A percentile compares a stretch with the other conserved stretches of the same genome.
Conservation (phyloP, 1,140 invertebrate genomes). For the Caenorhabditis remanei region DNA sequence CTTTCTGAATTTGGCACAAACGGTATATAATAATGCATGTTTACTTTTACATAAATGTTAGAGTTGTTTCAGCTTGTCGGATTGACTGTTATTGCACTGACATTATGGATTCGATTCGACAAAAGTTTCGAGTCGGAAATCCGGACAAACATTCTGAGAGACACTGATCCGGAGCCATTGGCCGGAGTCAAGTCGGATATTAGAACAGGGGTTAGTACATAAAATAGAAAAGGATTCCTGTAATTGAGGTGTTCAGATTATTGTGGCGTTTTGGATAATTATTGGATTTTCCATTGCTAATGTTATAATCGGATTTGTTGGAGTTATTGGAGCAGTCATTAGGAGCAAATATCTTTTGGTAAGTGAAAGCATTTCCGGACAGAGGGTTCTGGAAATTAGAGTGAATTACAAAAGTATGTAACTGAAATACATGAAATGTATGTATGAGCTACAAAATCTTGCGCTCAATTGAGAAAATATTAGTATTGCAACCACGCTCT, state of each 20-base stretch:
- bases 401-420: background rate
- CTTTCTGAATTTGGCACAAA: constrained; percentile 54
- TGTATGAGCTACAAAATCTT: too few relatives aligned
- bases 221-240: background rate
- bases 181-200: constrained; percentile 55
- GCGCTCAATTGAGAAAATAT: too few relatives aligned
- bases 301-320: constrained; percentile 59
- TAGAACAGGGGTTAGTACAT: constrained; percentile 24
- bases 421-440: too few relatives aligned
- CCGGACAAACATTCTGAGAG: constrained; percentile 43
- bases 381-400: too few relatives aligned
- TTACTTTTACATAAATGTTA: too few relatives aligned
- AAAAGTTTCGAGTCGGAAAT: constrained; percentile 59
- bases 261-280: constrained; percentile 62
- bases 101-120: constrained; percentile 64
- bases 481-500: too few relatives aligned
- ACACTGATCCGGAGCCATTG: constrained; percentile 55
- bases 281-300: constrained; percentile 59
- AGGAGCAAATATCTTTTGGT: constrained; percentile 35
- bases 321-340: constrained; percentile 48
- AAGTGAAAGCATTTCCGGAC: too few relatives aligned
- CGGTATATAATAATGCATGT: background rate
- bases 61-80: constrained; percentile 61
- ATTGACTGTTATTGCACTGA: constrained; percentile 51
- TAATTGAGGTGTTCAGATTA: constrained; percentile 37